phyloP scores from a whole-genome alignment of 2,113 vertebrate species.

The Psammodynastes pulverulentus region DNA sequence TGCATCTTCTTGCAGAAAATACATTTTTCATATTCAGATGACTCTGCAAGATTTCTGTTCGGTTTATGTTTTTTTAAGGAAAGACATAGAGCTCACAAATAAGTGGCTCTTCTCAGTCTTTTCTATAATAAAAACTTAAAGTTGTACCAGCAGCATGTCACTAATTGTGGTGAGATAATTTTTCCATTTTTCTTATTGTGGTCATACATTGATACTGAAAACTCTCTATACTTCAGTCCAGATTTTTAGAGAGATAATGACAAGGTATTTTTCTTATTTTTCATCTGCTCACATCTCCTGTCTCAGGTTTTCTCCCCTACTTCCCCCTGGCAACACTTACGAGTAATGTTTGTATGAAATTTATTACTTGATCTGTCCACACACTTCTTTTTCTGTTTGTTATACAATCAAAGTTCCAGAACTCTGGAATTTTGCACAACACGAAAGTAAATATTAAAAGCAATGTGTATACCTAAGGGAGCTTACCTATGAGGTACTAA shows the following conservation, averaged over 20 bases:
- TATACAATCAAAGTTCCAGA: not conserved
- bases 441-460: not conserved
- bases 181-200: not conserved
- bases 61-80: not conserved
- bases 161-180: not conserved
- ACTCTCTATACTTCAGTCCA: not conserved
- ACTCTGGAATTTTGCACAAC: not conserved
- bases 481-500: not conserved
- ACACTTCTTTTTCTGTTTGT: not conserved
- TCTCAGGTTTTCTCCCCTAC: not conserved
- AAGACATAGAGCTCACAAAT: not conserved
- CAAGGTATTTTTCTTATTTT: not conserved
- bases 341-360: not conserved
- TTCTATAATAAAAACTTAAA: not conserved
- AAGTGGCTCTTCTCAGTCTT: not conserved
- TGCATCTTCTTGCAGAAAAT: not conserved
- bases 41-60: not conserved
- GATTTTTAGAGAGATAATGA: not conserved
- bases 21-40: not conserved
- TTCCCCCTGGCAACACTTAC: not conserved
- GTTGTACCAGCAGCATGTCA: not conserved
- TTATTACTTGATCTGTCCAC: not conserved
- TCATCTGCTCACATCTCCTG: not conserved
- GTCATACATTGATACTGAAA: not conserved
- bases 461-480: not conserved